phyloP scores from a whole-genome alignment of 2,113 vertebrate genomes.

The Tamias sibiricus region DNA sequence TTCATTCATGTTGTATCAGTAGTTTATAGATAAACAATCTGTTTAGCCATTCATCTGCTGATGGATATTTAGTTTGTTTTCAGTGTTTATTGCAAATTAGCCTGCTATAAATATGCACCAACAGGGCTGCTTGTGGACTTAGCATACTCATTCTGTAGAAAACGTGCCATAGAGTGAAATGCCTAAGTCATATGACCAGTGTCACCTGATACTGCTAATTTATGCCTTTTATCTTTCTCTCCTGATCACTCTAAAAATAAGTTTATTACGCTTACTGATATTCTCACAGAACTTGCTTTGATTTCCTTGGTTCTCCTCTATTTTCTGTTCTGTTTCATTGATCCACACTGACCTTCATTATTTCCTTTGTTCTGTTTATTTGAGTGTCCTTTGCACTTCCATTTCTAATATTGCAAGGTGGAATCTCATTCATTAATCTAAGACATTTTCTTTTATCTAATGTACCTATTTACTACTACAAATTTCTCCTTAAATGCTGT shows the following conservation, averaged over 20 bases:
- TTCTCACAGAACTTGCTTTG: neutral
- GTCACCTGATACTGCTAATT: neutral
- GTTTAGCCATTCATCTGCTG: neutral
- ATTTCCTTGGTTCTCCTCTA: neutral
- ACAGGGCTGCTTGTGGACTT: neutral
- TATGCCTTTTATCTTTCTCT: neutral
- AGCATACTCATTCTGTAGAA: neutral
- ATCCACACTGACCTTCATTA: neutral
- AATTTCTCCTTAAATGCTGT: neutral
- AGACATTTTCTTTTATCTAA: neutral
- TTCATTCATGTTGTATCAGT: neutral
- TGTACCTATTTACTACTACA: neutral
- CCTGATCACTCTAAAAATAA: neutral
- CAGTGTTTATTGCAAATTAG: neutral
- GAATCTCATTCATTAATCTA: neutral
- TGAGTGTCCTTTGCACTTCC: neutral
- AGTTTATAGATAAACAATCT: neutral
- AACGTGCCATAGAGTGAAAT: neutral
- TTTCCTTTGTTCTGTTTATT: neutral
- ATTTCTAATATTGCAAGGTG: neutral
- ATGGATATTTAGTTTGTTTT: neutral
- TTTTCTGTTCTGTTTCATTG: neutral
- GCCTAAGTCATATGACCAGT: neutral
- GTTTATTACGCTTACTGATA: neutral
- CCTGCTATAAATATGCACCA: neutral